Evolutionary conservation across 2,797 vertebrate species (phyloP).

Genomic region (Galagoides demidoff): DNA sequence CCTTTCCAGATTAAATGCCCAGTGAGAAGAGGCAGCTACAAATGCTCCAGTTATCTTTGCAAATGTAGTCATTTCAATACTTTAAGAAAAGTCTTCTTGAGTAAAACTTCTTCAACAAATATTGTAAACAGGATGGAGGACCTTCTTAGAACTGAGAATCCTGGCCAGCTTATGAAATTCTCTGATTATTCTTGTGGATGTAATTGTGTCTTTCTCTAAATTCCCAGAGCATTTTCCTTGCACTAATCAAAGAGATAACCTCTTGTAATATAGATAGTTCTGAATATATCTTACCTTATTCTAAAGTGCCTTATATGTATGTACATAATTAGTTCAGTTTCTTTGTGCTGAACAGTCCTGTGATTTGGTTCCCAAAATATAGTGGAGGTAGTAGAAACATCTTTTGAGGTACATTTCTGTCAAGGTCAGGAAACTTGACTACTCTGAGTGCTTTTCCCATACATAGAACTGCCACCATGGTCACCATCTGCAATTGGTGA

Average conservation of each 20-base stretch:
- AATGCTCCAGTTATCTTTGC: conserved; percentile 97
- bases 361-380: conserved; percentile 98
- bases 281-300: conserved; percentile 24
- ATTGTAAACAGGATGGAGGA: conserved; percentile 98
- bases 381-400: conserved; percentile 98
- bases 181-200: background rate
- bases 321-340: conserved; percentile 88
- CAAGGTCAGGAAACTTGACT: conserved; percentile 94
- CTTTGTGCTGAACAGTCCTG: conserved; percentile 97
- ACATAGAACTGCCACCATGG: conserved; percentile 94
- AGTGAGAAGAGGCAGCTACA: conserved; percentile 95
- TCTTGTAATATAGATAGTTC: background rate
- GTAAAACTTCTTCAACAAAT: conserved; percentile 95
- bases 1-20: conserved; percentile 96
- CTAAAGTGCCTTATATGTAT: background rate
- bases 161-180: conserved; percentile 91
- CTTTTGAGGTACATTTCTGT: conserved; percentile 93
- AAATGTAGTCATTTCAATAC: conserved; percentile 94
- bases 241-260: background rate
- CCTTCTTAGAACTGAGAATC: conserved; percentile 97
- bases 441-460: conserved; percentile 92
- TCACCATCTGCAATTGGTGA: conserved; percentile 91
- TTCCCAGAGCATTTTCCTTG: background rate
- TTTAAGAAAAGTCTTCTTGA: conserved; percentile 95
- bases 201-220: conserved; percentile 51